These are phyloP conservation scores for Anser cygnoides DNA, from an alignment of 2,113 vertebrate species.

Conservation along the genomic window DNA sequence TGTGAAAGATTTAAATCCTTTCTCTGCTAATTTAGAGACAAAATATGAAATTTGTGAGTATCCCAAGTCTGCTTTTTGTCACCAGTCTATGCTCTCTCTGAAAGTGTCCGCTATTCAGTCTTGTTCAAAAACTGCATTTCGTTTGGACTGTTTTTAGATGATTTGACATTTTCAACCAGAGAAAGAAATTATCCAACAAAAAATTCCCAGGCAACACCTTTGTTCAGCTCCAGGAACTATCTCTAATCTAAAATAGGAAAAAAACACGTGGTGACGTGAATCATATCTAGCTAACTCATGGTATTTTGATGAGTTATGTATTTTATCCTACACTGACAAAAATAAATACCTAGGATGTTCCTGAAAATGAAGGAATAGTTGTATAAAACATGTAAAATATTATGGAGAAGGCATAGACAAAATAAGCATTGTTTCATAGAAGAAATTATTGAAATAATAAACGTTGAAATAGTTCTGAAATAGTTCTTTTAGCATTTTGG, in stretches of 20 bases:
- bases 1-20: background rate
- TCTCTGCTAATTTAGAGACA: background rate
- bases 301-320: background rate
- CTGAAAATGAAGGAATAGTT: background rate
- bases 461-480: slow-evolving; percentile 25
- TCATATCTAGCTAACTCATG: background rate
- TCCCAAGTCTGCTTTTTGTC: background rate
- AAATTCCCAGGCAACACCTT: background rate
- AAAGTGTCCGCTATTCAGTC: background rate
- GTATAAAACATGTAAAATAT: background rate
- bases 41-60: background rate
- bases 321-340: background rate
- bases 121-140: background rate
- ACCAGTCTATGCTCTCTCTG: background rate
- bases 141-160: background rate
- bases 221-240: background rate
- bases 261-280: background rate
- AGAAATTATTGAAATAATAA: background rate
- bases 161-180: background rate
- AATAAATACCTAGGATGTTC: background rate
- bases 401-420: background rate
- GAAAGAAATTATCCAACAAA: background rate
- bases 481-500: background rate
- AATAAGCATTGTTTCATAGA: background rate
- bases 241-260: background rate